These are phyloP conservation scores for Drosophila tanythrix DNA, from an alignment of 2,888 invertebrate species.

Conservation along the genomic window DNA sequence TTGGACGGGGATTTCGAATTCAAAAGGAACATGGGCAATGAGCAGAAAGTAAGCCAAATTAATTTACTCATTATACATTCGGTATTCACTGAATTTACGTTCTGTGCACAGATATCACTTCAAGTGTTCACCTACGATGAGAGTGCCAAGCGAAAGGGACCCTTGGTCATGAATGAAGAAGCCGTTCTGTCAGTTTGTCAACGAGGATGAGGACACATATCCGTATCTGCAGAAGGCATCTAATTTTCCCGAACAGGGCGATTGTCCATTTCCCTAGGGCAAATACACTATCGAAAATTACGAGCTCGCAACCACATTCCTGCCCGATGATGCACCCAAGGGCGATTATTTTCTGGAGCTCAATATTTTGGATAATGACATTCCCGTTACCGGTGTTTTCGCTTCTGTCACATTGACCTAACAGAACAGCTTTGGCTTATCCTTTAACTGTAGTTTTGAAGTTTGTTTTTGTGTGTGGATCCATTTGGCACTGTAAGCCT, in stretches of 20 bases:
- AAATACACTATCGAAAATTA: constrained; percentile 69
- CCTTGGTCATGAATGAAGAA: constrained; percentile 63
- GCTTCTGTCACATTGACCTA: constrained; percentile 60
- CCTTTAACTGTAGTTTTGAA: neutral
- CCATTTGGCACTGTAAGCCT: constrained; percentile 56
- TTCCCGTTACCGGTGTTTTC: constrained; percentile 60
- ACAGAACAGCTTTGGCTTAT: neutral
- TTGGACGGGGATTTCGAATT: constrained; percentile 66
- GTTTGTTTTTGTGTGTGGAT: constrained; percentile 51
- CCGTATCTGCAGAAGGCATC: constrained; percentile 64
- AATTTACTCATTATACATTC: neutral
- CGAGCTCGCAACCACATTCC: constrained; percentile 65
- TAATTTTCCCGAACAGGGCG: constrained; percentile 63
- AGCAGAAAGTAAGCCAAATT: constrained; percentile 58
- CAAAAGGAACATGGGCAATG: constrained; percentile 70
- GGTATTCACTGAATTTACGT: neutral
- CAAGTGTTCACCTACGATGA: constrained; percentile 65
- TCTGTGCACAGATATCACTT: constrained; percentile 46
- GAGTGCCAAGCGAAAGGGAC: constrained; percentile 47
- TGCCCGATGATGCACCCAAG: constrained; percentile 67
- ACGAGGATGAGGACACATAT: constrained; percentile 68
- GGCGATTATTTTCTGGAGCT: constrained; percentile 72
- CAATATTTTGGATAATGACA: constrained; percentile 51
- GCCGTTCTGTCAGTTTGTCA: constrained; percentile 68
- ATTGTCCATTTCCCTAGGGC: constrained; percentile 75